Evolutionary conservation across 2,888 invertebrate genomes (phyloP).

Genomic region (Leptopilina syphax): DNA sequence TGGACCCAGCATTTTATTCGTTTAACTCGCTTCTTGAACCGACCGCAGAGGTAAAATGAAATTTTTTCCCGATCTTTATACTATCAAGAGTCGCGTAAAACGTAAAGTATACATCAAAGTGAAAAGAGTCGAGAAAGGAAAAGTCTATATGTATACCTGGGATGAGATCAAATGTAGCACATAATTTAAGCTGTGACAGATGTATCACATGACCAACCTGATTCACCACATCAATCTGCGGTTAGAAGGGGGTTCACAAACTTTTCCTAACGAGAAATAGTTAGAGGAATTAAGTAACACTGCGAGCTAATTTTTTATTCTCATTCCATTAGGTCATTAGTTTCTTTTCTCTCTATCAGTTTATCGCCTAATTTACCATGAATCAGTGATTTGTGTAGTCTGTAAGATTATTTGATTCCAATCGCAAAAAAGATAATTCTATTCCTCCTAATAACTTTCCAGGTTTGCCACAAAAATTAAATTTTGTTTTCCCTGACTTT

Average conservation of each 20-base stretch:
- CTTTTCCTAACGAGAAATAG: conserved; percentile 27
- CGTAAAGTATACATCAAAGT: conserved; percentile 63
- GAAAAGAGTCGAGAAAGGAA: conserved; percentile 53
- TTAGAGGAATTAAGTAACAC: conserved; percentile 15
- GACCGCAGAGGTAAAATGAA: conserved; percentile 66
- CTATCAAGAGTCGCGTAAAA: conserved; percentile 54
- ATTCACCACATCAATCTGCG: conserved; percentile 75
- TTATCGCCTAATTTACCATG: neutral
- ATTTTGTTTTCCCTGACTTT: too few relatives aligned
- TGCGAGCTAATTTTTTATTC: conserved; percentile 18
- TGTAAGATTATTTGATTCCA: too few relatives aligned
- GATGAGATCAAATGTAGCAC: conserved; percentile 72
- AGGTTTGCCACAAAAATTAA: too few relatives aligned
- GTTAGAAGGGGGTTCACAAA: conserved; percentile 62
- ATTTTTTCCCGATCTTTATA: conserved; percentile 64
- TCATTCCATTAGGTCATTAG: neutral
- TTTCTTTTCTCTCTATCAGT: neutral
- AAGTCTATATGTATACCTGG: conserved; percentile 57
- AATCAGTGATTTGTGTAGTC: neutral
- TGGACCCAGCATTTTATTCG: conserved; percentile 52
- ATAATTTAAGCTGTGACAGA: conserved; percentile 73
- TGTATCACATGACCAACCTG: conserved; percentile 71
- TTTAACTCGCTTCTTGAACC: conserved; percentile 46
- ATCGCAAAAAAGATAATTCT: too few relatives aligned
- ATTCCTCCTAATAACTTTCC: too few relatives aligned